These are phyloP conservation scores for Acromyrmex heyeri DNA, from an alignment of 1,140 invertebrate species.

Conservation along the genomic window DNA sequence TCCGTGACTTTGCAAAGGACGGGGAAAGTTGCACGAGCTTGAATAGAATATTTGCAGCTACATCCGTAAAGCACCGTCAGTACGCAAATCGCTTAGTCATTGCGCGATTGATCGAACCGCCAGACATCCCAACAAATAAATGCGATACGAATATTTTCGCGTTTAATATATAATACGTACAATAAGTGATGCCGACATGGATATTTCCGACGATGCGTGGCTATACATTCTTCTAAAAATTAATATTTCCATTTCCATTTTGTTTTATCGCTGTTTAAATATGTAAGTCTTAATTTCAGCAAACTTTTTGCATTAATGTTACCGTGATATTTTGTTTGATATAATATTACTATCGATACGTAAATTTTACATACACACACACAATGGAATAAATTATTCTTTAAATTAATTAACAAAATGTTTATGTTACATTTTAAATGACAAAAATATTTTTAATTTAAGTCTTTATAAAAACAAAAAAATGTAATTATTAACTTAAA, in stretches of 20 bases:
- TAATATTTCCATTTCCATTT: slow-evolving; percentile 8
- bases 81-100: slow-evolving; percentile 19
- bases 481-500: too few relatives aligned
- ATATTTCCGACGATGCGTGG: background rate
- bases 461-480: too few relatives aligned
- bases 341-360: too few relatives aligned
- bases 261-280: background rate
- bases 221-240: background rate
- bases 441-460: too few relatives aligned
- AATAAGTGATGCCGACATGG: background rate
- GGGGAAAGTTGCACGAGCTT: slow-evolving; percentile 9
- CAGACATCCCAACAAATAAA: slow-evolving; percentile 19
- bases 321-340: too few relatives aligned
- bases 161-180: background rate
- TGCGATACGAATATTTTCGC: background rate
- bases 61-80: background rate
- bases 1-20: slow-evolving; percentile 42
- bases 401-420: too few relatives aligned
- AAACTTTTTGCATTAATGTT: background rate
- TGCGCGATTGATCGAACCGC: slow-evolving; percentile 16
- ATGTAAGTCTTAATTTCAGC: background rate
- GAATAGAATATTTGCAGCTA: slow-evolving; percentile 46
- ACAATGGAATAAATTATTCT: too few relatives aligned
- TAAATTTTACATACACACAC: too few relatives aligned
- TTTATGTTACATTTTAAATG: too few relatives aligned